phyloP scores from a whole-genome alignment of 2,888 invertebrate species.

The Microplitis deprimator region DNA sequence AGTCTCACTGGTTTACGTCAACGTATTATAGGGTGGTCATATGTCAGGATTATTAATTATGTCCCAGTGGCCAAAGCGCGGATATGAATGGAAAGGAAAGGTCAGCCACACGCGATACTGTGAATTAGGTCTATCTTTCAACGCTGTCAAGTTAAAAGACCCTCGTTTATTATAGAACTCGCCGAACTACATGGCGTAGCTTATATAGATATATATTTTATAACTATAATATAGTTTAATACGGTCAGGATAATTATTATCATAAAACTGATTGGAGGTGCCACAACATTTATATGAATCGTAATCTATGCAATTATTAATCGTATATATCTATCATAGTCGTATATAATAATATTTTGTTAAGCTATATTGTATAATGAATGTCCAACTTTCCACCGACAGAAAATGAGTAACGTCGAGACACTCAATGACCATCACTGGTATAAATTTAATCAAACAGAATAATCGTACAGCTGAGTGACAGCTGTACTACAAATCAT shows the following conservation, averaged over 20 bases:
- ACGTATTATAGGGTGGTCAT: background rate
- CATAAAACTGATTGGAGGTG: background rate
- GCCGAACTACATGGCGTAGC: background rate
- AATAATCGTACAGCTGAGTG: background rate
- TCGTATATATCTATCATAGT: background rate
- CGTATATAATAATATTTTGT: background rate
- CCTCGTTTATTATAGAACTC: background rate
- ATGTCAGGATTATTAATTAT: background rate
- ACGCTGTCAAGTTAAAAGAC: background rate
- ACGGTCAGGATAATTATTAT: background rate
- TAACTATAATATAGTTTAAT: background rate
- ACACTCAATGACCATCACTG: too few relatives aligned
- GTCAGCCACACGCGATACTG: background rate
- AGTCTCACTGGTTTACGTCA: background rate
- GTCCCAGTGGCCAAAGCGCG: background rate
- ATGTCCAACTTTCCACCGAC: background rate
- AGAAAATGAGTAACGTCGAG: background rate
- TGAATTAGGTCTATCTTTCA: slow-evolving; percentile 1
- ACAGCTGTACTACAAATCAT: background rate
- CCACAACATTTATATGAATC: background rate
- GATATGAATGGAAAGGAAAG: background rate
- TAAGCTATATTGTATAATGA: background rate
- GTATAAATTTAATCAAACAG: too few relatives aligned
- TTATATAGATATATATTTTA: background rate
- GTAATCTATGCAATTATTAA: background rate